These are phyloP conservation scores for Malurus splendens DNA, from an alignment of 2,797 vertebrate species.

Conservation along the genomic window DNA sequence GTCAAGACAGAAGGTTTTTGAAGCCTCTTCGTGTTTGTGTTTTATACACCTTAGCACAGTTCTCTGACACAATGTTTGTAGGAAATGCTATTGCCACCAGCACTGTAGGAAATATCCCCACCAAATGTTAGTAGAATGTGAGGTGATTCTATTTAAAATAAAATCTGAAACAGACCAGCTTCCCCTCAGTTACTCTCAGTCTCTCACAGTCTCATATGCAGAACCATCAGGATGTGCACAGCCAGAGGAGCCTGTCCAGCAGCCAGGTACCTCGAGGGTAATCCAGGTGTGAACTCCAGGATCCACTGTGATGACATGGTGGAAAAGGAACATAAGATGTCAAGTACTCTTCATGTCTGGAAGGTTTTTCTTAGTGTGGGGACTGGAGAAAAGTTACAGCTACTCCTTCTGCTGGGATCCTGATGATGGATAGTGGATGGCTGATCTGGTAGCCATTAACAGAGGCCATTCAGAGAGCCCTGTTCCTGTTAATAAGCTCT, in stretches of 20 bases:
- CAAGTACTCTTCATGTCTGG: neutral
- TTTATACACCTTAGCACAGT: neutral
- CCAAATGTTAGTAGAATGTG: fast-evolving
- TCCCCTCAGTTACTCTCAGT: neutral
- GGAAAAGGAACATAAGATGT: neutral
- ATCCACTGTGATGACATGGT: neutral
- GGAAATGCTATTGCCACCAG: neutral
- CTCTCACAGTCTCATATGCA: neutral
- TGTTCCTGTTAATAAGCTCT: neutral
- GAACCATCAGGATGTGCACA: neutral
- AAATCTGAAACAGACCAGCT: neutral
- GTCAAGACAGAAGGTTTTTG: neutral
- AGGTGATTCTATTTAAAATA: neutral
- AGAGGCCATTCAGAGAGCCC: neutral
- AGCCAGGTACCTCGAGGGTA: neutral
- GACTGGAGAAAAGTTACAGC: neutral
- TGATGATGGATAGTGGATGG: fast-evolving
- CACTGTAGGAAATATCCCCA: neutral
- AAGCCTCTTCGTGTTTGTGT: neutral
- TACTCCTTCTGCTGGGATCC: neutral
- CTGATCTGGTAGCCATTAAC: neutral
- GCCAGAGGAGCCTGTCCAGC: neutral
- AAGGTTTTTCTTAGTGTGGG: neutral
- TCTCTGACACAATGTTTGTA: neutral
- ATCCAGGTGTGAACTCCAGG: neutral